Conservation (phyloP, 2,888 invertebrate species). For the Phanerotoma sp. region DNA sequence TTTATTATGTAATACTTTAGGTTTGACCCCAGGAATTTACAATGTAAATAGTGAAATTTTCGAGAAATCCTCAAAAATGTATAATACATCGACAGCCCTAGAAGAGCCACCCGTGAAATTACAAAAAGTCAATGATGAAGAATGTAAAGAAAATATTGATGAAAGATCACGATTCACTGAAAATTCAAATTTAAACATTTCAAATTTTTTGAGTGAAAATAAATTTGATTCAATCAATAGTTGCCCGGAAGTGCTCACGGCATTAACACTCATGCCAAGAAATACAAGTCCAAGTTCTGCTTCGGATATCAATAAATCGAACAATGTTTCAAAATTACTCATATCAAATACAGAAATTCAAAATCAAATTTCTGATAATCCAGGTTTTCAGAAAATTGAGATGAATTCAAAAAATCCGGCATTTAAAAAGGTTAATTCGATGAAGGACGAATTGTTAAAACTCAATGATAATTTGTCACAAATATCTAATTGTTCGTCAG, state of each 20-base stretch:
- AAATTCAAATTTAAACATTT: conserved; percentile 46
- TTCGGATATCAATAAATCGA: conserved; percentile 31
- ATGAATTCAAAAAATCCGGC: conserved; percentile 35
- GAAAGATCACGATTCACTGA: conserved; percentile 48
- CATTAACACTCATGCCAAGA: conserved; percentile 50
- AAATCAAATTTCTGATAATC: conserved; percentile 47
- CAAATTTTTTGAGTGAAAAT: conserved; percentile 46
- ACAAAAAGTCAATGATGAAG: conserved; percentile 41
- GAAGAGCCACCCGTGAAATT: conserved; percentile 46
- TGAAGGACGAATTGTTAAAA: conserved; percentile 37
- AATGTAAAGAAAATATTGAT: conserved; percentile 45
- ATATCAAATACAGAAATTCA: conserved; percentile 52
- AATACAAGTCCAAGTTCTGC: conserved; percentile 38
- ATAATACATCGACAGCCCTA: conserved; percentile 16
- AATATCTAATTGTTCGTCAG: conserved; percentile 35
- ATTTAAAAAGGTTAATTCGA: conserved; percentile 27
- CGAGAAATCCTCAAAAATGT: conserved; percentile 32
- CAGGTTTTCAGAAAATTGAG: conserved; percentile 50
- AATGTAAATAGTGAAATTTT: conserved; percentile 42
- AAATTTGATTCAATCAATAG: conserved; percentile 40
- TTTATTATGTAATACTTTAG: conserved; percentile 45
- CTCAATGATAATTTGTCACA: conserved; percentile 35
- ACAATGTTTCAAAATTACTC: conserved; percentile 43
- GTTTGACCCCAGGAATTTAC: conserved; percentile 47
- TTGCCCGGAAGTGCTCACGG: conserved; percentile 53